These are phyloP conservation scores for Climacteris rufus DNA, from an alignment of 2,113 vertebrate species.

Conservation along the genomic window DNA sequence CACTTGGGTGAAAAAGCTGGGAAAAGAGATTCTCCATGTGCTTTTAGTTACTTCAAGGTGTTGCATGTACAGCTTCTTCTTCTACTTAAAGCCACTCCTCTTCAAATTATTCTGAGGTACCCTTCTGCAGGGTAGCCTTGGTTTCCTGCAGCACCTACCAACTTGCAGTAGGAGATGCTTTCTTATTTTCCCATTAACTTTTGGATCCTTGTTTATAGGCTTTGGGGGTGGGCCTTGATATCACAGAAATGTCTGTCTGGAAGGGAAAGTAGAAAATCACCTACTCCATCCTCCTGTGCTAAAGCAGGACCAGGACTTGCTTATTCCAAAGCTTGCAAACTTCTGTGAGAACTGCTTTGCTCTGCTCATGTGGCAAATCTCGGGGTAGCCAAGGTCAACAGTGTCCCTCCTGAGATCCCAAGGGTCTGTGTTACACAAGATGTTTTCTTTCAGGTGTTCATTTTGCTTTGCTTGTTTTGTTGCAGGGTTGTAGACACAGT, in stretches of 20 bases:
- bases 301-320: background rate
- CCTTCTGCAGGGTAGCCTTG: background rate
- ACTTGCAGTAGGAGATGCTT: background rate
- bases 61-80: background rate
- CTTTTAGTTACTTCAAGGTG: background rate
- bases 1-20: background rate
- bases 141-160: background rate
- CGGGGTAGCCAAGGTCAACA: background rate
- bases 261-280: background rate
- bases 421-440: background rate
- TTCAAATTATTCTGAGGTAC: background rate
- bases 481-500: background rate
- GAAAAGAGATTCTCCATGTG: background rate
- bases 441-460: background rate
- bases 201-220: background rate
- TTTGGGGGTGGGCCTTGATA: background rate
- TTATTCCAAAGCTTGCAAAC: background rate
- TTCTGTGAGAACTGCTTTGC: background rate
- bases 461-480: background rate
- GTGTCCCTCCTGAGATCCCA: fast-evolving
- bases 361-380: background rate
- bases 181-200: background rate
- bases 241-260: background rate
- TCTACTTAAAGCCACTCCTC: background rate
- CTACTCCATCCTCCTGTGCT: background rate